Evolutionary conservation across 2,797 vertebrate genomes (phyloP).

Genomic region (Sarcophilus harrisii): DNA sequence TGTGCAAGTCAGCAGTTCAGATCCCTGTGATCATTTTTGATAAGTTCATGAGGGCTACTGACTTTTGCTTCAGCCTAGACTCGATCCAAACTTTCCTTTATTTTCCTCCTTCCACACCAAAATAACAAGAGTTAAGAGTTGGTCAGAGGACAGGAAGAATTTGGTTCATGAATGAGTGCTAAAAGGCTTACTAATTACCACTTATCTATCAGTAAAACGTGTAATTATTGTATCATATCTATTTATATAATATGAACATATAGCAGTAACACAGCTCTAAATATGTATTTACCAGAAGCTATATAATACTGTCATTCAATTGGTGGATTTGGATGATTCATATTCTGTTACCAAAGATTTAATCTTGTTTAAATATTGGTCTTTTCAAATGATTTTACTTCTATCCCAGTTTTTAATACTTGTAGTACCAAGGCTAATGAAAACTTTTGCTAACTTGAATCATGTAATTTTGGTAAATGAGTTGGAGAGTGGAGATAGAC

Average conservation of each 20-base stretch:
- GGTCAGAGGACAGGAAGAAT: background rate
- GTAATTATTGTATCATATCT: background rate
- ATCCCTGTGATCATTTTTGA: background rate
- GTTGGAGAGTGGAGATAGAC: background rate
- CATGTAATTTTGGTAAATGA: background rate
- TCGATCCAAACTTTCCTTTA: background rate
- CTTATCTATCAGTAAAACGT: background rate
- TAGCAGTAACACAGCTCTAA: background rate
- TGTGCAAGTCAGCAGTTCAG: background rate
- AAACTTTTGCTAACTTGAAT: background rate
- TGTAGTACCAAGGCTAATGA: background rate
- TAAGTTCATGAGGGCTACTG: background rate
- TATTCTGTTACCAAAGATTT: background rate
- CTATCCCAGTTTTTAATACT: background rate
- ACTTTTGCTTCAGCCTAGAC: background rate
- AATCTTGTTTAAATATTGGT: background rate
- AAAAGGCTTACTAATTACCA: background rate
- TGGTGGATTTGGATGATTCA: background rate
- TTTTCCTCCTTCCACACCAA: background rate
- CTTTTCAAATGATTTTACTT: background rate
- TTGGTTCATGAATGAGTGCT: background rate
- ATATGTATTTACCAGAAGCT: background rate
- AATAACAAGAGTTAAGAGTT: background rate
- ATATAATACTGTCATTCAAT: background rate
- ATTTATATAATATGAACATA: background rate